A percentile compares a stretch with the other conserved stretches of the same genome.
Evolutionary conservation across 2,888 invertebrate species (phyloP).

Genomic region (Idaea aversata): DNA sequence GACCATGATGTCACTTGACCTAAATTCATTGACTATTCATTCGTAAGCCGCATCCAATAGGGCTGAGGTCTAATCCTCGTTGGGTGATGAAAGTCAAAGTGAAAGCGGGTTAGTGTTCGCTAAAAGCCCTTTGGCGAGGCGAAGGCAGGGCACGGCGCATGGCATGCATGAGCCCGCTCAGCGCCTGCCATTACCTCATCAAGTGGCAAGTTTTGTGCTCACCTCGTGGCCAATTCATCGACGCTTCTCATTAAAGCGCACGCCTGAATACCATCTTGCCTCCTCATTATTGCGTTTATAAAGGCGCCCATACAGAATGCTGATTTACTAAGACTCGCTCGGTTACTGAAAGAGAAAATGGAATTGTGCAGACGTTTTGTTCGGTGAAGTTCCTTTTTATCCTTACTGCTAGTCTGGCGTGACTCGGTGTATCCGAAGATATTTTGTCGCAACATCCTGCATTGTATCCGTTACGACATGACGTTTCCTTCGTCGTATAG

Average conservation of each 20-base stretch:
- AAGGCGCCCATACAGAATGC: slow-evolving; percentile 72
- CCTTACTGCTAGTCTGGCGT: slow-evolving; percentile 45
- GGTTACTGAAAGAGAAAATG: slow-evolving; percentile 75
- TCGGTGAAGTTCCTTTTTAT: slow-evolving; percentile 61
- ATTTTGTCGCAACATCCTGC: slow-evolving; percentile 54
- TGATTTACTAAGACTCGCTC: slow-evolving; percentile 74
- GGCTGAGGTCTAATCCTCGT: slow-evolving; percentile 57
- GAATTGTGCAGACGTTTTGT: slow-evolving; percentile 76
- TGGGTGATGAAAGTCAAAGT: slow-evolving; percentile 64
- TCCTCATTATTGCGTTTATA: slow-evolving; percentile 80
- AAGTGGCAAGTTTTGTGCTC: slow-evolving; percentile 75
- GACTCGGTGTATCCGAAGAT: slow-evolving; percentile 45
- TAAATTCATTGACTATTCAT: slow-evolving; percentile 69
- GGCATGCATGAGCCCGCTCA: slow-evolving; percentile 32
- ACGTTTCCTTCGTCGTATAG: slow-evolving; percentile 41
- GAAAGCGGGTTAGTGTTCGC: slow-evolving; percentile 60
- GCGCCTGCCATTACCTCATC: slow-evolving; percentile 50
- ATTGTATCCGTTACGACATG: slow-evolving; percentile 54
- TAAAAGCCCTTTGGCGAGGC: slow-evolving; percentile 69
- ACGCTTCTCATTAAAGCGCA: slow-evolving; percentile 70
- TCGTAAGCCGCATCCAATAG: slow-evolving; percentile 59
- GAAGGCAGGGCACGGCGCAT: slow-evolving; percentile 32
- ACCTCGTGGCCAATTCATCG: slow-evolving; percentile 75
- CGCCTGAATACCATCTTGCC: slow-evolving; percentile 74
- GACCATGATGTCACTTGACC: slow-evolving; percentile 43